Base-by-base conservation (phyloP, 2,888 invertebrate species). In the Drosophila affinis region DNA sequence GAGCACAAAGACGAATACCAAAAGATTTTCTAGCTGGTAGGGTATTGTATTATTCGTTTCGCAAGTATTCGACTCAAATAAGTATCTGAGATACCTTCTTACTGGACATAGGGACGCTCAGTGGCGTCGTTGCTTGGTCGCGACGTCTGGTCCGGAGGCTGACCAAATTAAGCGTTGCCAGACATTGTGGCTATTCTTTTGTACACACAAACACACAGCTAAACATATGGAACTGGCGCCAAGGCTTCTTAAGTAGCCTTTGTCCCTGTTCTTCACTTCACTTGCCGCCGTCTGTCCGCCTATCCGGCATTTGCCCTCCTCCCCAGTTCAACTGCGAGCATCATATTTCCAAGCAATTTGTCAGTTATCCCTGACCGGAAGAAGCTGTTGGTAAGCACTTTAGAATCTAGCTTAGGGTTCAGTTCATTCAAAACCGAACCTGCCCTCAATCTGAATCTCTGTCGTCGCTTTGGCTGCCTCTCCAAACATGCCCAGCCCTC, bases 331-430 rank as follows among this genome's bases (percentile, higher is more conserved):
- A n/a, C n/a, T 10, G 34, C 39, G 17, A n/a, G 90, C 83, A 80
- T 89, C 91, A 81, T 79, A 89, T 90, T 89, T 90, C 89, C 64
- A 72, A 62, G 78, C 72, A 75, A 78, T 78, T 75, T 81, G 63
- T 58, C 62, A 61, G 77, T 76, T 78, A 62, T 62, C 64, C 60
- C 70, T 62, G 77, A 68, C 70, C 60, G 72, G 49, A 62, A 65
- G 54, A 48, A 1, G 21, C 6, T 29, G 29, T 39, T n/a, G 14
- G 39, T 39, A n/a, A 39, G 39, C 39, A 14, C 52, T 34, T 12
- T 34, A 18, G 14, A 12, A 7, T 32, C 3, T 10, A 32, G 29
- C n/a, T 17, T 9, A 61, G 14, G n/a, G 18, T 53, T 53, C 46
- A 52, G 17, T 51, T 32, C 12, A 14, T 10, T 63, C 17, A 14